Conservation (phyloP, 2,113 vertebrate species). For the Calypte anna region DNA sequence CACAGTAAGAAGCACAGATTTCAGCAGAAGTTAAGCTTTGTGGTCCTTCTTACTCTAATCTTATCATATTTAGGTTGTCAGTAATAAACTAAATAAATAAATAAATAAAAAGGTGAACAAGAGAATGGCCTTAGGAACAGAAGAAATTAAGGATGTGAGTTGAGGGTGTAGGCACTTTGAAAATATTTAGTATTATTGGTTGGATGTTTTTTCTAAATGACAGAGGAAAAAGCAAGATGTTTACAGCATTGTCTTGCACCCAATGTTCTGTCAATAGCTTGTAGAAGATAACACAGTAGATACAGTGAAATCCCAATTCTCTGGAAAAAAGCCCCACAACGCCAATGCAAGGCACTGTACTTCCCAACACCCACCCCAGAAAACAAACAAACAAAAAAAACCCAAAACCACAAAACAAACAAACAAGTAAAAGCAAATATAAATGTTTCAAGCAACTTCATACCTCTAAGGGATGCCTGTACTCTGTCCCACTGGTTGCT, state of each 20-base stretch:
- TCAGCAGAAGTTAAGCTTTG: too few relatives aligned
- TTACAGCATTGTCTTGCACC: not conserved
- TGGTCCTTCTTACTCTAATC: too few relatives aligned
- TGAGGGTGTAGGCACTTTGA: not conserved
- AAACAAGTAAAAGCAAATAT: not conserved
- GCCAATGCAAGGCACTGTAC: not conserved
- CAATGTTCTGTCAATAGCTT: not conserved
- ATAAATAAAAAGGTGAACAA: not conserved
- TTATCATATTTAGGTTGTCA: too few relatives aligned
- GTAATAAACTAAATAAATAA: too few relatives aligned
- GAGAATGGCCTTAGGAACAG: not conserved
- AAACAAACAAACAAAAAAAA: too few relatives aligned
- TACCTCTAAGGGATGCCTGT: not conserved
- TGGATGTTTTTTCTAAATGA: not conserved
- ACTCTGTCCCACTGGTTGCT: not conserved
- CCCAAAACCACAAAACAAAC: too few relatives aligned
- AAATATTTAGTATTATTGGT: not conserved
- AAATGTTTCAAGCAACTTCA: not conserved
- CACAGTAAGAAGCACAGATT: too few relatives aligned
- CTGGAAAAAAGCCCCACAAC: not conserved
- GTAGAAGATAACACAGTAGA: not conserved
- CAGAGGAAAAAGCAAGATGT: not conserved
- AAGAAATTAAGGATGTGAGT: not conserved
- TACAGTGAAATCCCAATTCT: not conserved
- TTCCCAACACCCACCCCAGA: too few relatives aligned